Evolutionary conservation across 2,888 invertebrate genomes (phyloP).

Genomic region (Brachyptera putata): DNA sequence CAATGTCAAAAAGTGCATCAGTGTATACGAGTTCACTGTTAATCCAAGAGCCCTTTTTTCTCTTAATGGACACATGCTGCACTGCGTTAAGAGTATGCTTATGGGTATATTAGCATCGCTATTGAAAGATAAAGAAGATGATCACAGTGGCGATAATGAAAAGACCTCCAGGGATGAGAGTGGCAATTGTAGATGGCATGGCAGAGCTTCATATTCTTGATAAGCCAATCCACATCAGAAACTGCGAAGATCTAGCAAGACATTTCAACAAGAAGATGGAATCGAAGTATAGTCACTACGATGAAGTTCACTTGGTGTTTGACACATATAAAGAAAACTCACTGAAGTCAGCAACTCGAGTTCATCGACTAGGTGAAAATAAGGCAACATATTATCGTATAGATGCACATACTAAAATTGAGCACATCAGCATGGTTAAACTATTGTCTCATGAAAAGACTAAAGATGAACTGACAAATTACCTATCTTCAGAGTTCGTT

Average conservation of each 20-base stretch:
- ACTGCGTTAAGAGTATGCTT: neutral
- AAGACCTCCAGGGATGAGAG: neutral
- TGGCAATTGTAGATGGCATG: constrained; percentile 8
- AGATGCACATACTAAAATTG: neutral
- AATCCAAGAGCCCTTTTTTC: constrained; percentile 5
- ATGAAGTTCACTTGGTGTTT: constrained; percentile 12
- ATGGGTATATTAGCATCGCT: neutral
- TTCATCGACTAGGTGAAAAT: neutral
- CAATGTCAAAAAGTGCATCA: neutral
- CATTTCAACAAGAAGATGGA: constrained; percentile 1
- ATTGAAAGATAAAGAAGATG: neutral
- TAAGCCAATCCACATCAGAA: neutral
- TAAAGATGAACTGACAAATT: neutral
- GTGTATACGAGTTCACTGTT: constrained; percentile 1
- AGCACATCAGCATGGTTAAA: neutral
- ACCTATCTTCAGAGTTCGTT: neutral
- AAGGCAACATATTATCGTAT: neutral
- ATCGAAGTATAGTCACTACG: neutral
- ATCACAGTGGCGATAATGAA: neutral
- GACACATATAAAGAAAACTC: neutral
- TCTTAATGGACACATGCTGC: neutral
- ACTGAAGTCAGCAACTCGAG: neutral
- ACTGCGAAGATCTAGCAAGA: constrained; percentile 13
- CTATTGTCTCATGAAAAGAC: neutral
- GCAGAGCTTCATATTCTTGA: constrained; percentile 9